Conservation (phyloP, 2,888 invertebrate species). For the Conistra vaccinii region DNA sequence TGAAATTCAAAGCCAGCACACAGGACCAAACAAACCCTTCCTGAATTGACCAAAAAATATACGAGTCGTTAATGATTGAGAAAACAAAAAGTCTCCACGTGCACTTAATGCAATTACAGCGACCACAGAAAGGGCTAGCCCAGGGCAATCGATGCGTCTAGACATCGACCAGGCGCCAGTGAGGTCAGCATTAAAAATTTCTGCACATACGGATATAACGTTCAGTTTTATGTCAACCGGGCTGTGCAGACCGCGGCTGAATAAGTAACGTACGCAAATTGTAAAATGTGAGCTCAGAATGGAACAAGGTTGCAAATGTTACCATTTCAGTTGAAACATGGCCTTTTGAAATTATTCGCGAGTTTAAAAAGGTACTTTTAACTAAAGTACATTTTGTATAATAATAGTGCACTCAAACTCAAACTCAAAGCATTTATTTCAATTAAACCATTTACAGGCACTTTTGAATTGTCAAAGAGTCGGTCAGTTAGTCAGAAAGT, state of each 20-base stretch:
- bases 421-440: no score
- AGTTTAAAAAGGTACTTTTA: conserved; percentile 12
- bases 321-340: conserved; percentile 46
- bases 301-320: conserved; percentile 34
- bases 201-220: conserved; percentile 57
- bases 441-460: no score
- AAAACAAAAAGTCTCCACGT: conserved; percentile 68
- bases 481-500: no score
- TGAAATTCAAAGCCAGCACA: background rate
- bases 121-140: conserved; percentile 74
- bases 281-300: conserved; percentile 51
- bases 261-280: conserved; percentile 59
- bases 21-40: conserved; percentile 32
- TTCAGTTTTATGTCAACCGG: conserved; percentile 51
- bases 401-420: conserved; percentile 29
- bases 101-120: conserved; percentile 77
- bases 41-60: conserved; percentile 30
- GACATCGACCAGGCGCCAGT: conserved; percentile 75
- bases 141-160: conserved; percentile 88
- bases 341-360: conserved; percentile 11
- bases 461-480: no score
- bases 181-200: conserved; percentile 71
- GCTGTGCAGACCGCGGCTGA: conserved; percentile 32
- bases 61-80: conserved; percentile 65
- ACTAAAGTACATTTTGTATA: background rate